Evolutionary conservation across 2,888 invertebrate species (phyloP).

Genomic region (Arctia plantaginis): DNA sequence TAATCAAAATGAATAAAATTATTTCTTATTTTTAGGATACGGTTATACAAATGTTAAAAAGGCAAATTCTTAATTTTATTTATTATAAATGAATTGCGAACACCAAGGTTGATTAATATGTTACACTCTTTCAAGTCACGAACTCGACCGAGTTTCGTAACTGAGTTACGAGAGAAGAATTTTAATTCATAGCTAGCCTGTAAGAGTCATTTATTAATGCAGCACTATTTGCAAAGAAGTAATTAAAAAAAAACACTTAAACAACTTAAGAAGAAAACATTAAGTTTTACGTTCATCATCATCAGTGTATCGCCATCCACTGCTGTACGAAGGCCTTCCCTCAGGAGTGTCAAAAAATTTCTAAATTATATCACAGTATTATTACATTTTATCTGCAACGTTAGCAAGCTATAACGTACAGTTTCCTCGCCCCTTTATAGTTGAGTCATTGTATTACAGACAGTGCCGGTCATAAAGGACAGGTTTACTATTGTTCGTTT

Average conservation of each 20-base stretch:
- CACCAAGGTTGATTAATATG: background rate
- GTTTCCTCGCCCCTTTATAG: background rate
- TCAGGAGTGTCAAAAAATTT: no score
- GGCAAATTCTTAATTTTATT: background rate
- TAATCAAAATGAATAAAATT: no score
- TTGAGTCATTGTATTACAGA: background rate
- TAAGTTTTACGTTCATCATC: no score
- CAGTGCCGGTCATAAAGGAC: background rate
- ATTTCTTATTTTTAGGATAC: no score
- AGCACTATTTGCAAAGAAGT: background rate
- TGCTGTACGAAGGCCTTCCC: no score
- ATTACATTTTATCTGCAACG: background rate
- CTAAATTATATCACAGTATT: no score
- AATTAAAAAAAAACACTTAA: background rate
- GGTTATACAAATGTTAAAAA: background rate
- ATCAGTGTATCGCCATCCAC: no score
- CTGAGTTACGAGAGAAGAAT: background rate
- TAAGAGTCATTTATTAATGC: background rate
- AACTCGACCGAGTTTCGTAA: background rate
- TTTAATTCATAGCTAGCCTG: background rate
- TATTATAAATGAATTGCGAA: background rate
- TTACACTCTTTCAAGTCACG: background rate
- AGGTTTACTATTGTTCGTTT: constrained; percentile 1
- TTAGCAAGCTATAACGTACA: background rate
- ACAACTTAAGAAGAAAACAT: no score